These are phyloP conservation scores for Drosophila acutilabella DNA, from an alignment of 2,888 invertebrate species.

Conservation along the genomic window DNA sequence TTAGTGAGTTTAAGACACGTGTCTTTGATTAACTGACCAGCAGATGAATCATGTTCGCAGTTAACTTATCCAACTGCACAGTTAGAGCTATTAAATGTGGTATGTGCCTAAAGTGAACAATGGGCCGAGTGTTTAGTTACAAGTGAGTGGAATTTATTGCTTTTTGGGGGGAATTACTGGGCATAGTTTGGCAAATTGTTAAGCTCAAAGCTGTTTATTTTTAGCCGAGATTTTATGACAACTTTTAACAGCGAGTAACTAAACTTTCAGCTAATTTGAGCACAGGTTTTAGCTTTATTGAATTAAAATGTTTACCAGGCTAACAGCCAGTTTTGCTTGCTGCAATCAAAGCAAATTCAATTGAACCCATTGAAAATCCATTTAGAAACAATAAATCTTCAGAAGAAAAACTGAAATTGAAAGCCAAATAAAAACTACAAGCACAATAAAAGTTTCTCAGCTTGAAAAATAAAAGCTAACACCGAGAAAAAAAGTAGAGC, in stretches of 20 bases:
- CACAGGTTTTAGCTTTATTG: too few species aligned
- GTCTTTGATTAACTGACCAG: conserved; percentile 2
- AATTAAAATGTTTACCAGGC: not conserved
- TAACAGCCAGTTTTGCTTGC: conserved; percentile 2
- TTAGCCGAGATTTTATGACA: too few species aligned
- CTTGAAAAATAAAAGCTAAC: conserved; percentile 13
- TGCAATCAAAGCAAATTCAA: conserved; percentile 24
- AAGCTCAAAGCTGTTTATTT: too few species aligned
- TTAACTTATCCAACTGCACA: not conserved
- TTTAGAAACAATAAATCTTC: conserved; percentile 46
- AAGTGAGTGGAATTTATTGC: not conserved
- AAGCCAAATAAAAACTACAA: conserved; percentile 3
- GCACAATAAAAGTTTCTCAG: conserved; percentile 51
- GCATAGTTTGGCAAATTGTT: too few species aligned
- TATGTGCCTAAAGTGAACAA: not conserved
- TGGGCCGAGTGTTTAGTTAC: not conserved
- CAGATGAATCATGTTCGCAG: not conserved
- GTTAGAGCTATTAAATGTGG: not conserved
- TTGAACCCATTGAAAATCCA: conserved; percentile 40
- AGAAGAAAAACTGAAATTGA: not conserved
- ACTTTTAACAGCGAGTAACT: too few species aligned
- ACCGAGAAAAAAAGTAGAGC: conserved; percentile 21
- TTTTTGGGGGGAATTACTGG: not conserved
- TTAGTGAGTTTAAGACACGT: not conserved
- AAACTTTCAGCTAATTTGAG: too few species aligned